A percentile compares a stretch with the other conserved stretches of the same genome.
Evolutionary conservation across 2,888 invertebrate species (phyloP).

Genomic region (Nomada lathburiana): DNA sequence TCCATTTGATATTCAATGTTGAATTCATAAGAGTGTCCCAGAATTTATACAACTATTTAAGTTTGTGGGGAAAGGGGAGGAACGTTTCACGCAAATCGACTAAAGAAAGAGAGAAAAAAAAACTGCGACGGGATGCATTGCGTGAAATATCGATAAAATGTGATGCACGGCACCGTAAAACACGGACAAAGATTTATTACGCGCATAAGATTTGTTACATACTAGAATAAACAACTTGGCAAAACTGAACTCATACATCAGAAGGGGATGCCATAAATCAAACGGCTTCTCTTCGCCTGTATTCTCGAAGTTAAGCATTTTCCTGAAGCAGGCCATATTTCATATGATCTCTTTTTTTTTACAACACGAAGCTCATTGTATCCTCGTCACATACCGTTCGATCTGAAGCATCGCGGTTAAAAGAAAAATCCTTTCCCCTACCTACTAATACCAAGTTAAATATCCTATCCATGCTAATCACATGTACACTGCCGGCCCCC

Average conservation of each 20-base stretch:
- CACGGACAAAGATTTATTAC: conserved; percentile 16
- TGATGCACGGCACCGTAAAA: background rate
- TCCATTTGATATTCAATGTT: no score
- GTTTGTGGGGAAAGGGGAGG: background rate
- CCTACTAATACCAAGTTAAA: no score
- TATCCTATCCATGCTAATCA: no score
- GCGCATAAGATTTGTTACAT: conserved; percentile 2
- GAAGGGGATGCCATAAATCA: conserved; percentile 29
- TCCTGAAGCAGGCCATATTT: conserved; percentile 8
- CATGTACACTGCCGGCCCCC: no score
- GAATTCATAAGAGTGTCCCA: no score
- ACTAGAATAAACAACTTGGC: conserved; percentile 29
- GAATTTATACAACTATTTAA: no score
- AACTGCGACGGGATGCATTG: background rate
- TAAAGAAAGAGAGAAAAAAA: background rate
- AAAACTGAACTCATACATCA: conserved; percentile 35
- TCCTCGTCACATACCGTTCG: background rate
- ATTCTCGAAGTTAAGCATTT: conserved; percentile 11
- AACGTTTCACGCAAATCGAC: background rate
- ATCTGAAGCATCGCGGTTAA: background rate
- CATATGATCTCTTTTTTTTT: conserved; percentile 15
- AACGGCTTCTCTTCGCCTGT: conserved; percentile 1
- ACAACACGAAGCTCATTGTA: background rate
- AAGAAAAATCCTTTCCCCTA: no score
- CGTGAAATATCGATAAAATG: conserved; percentile 2